Conservation (phyloP, 2,888 invertebrate species). For the Orchesellides sinensis region DNA sequence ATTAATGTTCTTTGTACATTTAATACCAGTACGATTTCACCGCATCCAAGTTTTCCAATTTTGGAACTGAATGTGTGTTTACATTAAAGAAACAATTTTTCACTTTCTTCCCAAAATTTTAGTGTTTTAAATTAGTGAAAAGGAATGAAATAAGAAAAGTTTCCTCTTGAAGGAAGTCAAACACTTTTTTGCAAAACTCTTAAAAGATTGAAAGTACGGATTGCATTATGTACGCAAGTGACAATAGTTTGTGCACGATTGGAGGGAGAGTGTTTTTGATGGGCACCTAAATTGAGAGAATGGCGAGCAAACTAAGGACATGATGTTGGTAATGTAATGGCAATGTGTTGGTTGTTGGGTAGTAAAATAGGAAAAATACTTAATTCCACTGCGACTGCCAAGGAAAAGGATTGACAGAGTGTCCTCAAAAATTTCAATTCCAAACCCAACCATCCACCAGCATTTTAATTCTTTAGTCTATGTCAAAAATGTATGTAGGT, state of each 20-base stretch:
- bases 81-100: too few species aligned
- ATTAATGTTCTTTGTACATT: too few species aligned
- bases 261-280: conserved; percentile 61
- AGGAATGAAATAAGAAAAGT: conserved; percentile 45
- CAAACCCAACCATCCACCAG: conserved; percentile 62
- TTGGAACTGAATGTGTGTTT: too few species aligned
- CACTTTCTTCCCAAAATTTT: too few species aligned
- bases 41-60: too few species aligned
- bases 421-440: conserved; percentile 69
- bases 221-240: conserved; percentile 25
- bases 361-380: conserved; percentile 59
- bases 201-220: conserved; percentile 47
- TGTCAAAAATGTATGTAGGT: background rate
- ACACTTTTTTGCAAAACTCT: conserved; percentile 51
- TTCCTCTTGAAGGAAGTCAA: conserved; percentile 45
- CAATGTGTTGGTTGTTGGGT: conserved; percentile 20
- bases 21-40: too few species aligned
- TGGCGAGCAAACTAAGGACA: conserved; percentile 50
- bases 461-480: conserved; percentile 37
- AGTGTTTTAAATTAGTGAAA: conserved; percentile 40
- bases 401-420: conserved; percentile 70
- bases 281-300: conserved; percentile 59
- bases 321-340: conserved; percentile 33
- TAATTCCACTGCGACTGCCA: conserved; percentile 49
- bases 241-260: conserved; percentile 52